Percentiles rank a stretch among this genome's conserved stretches.
Conservation (phyloP, 2,797 vertebrate genomes). For the Sebastes hopkinsi region DNA sequence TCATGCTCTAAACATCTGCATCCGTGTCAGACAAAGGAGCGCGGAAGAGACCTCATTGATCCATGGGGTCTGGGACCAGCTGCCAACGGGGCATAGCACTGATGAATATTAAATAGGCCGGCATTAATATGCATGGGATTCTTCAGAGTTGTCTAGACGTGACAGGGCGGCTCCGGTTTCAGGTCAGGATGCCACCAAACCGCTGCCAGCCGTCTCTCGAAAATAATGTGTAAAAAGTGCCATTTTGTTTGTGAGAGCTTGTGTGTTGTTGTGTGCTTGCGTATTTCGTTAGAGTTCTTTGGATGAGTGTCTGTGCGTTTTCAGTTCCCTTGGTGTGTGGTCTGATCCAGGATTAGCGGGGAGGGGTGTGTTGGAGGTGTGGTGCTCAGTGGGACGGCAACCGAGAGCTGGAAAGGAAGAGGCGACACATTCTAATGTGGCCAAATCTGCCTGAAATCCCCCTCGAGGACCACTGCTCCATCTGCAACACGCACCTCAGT, state of each 20-base stretch:
- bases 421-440: constrained; percentile 73
- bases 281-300: constrained; percentile 29
- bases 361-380: constrained; percentile 54
- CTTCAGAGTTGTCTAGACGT: constrained; percentile 65
- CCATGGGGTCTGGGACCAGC: constrained; percentile 71
- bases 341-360: constrained; percentile 82
- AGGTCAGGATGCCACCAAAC: constrained; percentile 67
- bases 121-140: constrained; percentile 75
- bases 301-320: constrained; percentile 35
- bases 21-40: constrained; percentile 77
- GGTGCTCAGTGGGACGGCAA: constrained; percentile 54
- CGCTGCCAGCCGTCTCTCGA: constrained; percentile 48
- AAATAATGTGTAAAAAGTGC: constrained; percentile 28
- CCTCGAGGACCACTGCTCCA: constrained; percentile 49
- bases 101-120: constrained; percentile 77
- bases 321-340: constrained; percentile 56
- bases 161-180: constrained; percentile 62
- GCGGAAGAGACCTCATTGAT: constrained; percentile 68
- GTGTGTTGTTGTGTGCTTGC: constrained; percentile 16
- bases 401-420: constrained; percentile 62
- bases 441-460: constrained; percentile 76
- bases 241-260: constrained; percentile 34
- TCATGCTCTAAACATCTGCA: constrained; percentile 83
- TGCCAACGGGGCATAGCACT: constrained; percentile 69
- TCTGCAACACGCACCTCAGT: constrained; percentile 22